Base-by-base conservation (phyloP, 2,888 invertebrate species). In the Melanophora roralis region DNA sequence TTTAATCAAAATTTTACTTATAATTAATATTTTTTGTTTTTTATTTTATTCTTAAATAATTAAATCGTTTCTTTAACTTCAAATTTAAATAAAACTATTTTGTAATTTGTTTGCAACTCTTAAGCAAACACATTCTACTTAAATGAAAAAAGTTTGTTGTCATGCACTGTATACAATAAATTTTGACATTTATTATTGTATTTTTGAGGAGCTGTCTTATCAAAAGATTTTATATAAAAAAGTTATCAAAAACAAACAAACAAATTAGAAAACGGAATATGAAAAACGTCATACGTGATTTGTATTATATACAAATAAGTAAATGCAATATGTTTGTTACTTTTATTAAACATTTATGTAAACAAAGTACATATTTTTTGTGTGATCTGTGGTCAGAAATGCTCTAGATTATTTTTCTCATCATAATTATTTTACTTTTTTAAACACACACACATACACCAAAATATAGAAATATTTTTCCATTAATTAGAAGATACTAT, bases 141-240 rank as follows among this genome's bases (percentile, higher is more conserved):
- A 64, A 73, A 64, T 73, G 73, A 73, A 47, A 40, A 14, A 9
- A 14, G 38, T 27, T 40, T 40, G 23, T 59, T 59, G 59, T 40
- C 40, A 73, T 49, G 65, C 65, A 73, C 65, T 73, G 65, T 64
- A 62, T 45, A 53, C 51, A 71, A 27, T 34, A 19, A n/a, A 43
- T 51, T 62, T 71, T 71, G 71, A 71, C 51, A 62, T 71, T 62
- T 36, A 38, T n/a, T 45, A 49, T 53, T 69, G 40, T 47, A 36
- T 67, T 45, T 43, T 59, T 67, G n/a, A 53, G 21, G n/a, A 38
- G 43, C 6, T 67, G 43, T 43, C 71, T 62, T 62, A 62, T 62
- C 60, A 62, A 62, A 59, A 14, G 27, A 5, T 27, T 27, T 5
- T 27, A 27, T 5, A 6, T 27, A 27, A 5, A 43, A 27, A n/a